Base-by-base conservation (phyloP, 2,888 invertebrate genomes). In the Drosophila borborema region DNA sequence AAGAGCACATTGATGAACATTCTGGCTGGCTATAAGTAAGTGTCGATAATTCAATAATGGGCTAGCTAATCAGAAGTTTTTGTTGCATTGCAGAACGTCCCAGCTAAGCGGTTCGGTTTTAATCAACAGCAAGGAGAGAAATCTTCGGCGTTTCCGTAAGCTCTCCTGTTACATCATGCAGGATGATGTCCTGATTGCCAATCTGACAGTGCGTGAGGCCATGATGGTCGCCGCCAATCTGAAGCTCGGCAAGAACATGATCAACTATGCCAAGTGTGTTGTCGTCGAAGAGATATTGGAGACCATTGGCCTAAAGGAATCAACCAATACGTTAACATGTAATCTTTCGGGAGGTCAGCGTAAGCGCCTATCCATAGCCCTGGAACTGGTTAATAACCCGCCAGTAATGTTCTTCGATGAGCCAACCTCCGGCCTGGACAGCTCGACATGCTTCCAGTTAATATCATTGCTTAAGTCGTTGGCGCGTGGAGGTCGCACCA, bases 351-450 rank as follows among this genome's bases (percentile, higher is more conserved):
- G 98, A 23, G 98, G 98, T 0, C 98, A 98, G 94, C 95, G 97
- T 76, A 98, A 98, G 92, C 95, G 98, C 67, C 94, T 98, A 74
- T 98, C 98, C 8, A 98, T 98, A 90, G 98, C 98, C 62, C 94
- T 98, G 91, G 98, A 98, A 93, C 94, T 98, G 92, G 98, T 98
- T 58, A 98, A 98, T 93, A 98, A 98, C 94, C 98, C 99, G 31
- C 98, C 98, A 77, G 97, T 99, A 72, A 98, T 99, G 98, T 99
- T 98, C 93, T 98, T 99, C 91, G 98, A 99, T 91, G 98, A 99
- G 93, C 98, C 98, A 2, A 97, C 97, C 46, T 96, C 98, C 89
- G 99, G 99, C 20, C 94, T 99, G 92, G 99, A 99, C 92, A 98
- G 98, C 92, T 97, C 98, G 43, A 97, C 98, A 60, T 98, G 98